Base-by-base conservation (phyloP, 2,797 vertebrate genomes). In the Muscicapa comitata region DNA sequence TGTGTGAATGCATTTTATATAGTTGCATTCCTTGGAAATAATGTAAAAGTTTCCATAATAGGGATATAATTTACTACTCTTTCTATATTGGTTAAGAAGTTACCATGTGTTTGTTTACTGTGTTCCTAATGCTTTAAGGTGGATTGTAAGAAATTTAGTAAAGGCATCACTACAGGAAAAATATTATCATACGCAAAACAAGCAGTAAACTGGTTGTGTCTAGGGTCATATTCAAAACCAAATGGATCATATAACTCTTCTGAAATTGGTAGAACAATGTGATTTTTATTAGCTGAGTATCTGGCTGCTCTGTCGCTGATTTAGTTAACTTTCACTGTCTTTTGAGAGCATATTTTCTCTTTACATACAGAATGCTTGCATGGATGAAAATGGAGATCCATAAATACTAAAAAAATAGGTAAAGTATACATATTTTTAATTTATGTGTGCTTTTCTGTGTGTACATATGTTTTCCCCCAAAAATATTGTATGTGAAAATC, bases 391-490 rank as follows among this genome's bases (percentile, higher is more conserved):
- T 10, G 6, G 24, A 76, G 8, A 10, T 70, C 10, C 35, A 16
- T 15, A 35, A 63, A 21, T 13, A 58, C 2, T 7, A 15, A 67
- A 28, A 25, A 28, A 25, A 7, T 1, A 11, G 11, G 3, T 66
- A 28, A 40, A 31, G 21, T 7, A 31, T 2, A 16, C 16, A 3
- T 33, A 9, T 21, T 29, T 81, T 51, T 20, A 24, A 51, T 55
- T 15, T n/a, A 7, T 13, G 1, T 37, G 3, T 59, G 1, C 40
- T n/a, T 63, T 31, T 45, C 6, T 31, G 1, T 63, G 4, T 33
- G 10, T 28, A 10, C 18, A 2, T 8, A 4, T 17, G 0, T 17
- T 42, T 54, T 33, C 1, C 3, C 4, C 0, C 0, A 1, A 28
- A 81, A 66, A 11, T 15, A 25, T 8, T 58, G 5, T 31, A 5